These are phyloP conservation scores for Heterotilapia buettikoferi DNA, from an alignment of 2,113 vertebrate species.

Conservation along the genomic window DNA sequence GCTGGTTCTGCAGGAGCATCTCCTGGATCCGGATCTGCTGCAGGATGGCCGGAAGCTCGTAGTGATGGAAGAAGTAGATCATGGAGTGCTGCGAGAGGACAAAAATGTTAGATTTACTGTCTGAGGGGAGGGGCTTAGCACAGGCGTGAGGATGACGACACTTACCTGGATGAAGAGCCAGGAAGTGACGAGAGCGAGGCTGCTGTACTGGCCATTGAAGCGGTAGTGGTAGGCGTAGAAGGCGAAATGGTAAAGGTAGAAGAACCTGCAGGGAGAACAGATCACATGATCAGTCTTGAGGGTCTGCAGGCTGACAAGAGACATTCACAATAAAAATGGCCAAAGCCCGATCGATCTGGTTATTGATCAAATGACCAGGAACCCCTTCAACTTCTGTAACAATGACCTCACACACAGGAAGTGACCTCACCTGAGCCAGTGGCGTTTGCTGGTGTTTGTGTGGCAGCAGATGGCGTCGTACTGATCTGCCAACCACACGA, in stretches of 20 bases:
- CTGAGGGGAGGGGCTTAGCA: neutral
- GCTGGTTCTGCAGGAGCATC: slow-evolving; percentile 92
- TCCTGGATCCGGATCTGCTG: slow-evolving; percentile 97
- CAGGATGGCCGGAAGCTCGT: slow-evolving; percentile 93
- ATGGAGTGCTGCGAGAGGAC: slow-evolving; percentile 83
- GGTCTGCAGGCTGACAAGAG: neutral
- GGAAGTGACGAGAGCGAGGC: slow-evolving; percentile 92
- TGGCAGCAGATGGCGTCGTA: slow-evolving; percentile 98
- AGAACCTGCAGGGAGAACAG: slow-evolving; percentile 78
- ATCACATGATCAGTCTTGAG: neutral
- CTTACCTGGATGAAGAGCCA: slow-evolving; percentile 98
- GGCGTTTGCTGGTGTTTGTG: slow-evolving; percentile 95
- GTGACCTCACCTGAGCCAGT: slow-evolving; percentile 86
- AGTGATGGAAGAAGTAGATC: slow-evolving; percentile 99
- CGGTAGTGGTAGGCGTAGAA: slow-evolving; percentile 98
- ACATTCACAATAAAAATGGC: neutral
- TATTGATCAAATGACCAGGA: neutral
- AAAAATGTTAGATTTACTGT: neutral
- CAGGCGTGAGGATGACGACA: neutral
- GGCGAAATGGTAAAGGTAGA: slow-evolving; percentile 97
- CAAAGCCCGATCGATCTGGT: neutral
- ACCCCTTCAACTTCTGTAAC: neutral
- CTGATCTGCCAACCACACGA: slow-evolving; percentile 96
- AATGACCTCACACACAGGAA: neutral
- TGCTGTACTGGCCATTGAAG: slow-evolving; percentile 98